phyloP scores from a whole-genome alignment of 2,113 vertebrate species.

The Datnioides undecimradiatus region DNA sequence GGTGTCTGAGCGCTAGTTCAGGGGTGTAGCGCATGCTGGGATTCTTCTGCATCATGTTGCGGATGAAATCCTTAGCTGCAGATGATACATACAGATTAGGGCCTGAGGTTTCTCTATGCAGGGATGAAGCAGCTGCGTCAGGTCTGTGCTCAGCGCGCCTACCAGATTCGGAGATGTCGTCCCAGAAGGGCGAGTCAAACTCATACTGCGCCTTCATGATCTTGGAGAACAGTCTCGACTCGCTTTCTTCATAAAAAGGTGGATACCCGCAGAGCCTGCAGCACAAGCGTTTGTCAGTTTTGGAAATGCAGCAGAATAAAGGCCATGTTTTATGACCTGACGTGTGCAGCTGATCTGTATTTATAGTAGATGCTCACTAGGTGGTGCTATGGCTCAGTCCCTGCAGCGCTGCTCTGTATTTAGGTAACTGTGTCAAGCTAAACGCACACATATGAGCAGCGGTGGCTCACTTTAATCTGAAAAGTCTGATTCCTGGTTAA shows the following conservation, averaged over 20 bases:
- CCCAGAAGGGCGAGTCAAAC: slow-evolving; percentile 98
- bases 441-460: neutral
- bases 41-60: slow-evolving; percentile 94
- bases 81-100: neutral
- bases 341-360: neutral
- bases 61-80: too few species aligned
- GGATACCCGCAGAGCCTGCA: slow-evolving; percentile 95
- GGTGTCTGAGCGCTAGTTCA: slow-evolving; percentile 92
- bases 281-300: neutral
- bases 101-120: neutral
- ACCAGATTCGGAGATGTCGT: slow-evolving; percentile 97
- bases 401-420: neutral
- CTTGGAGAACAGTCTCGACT: slow-evolving; percentile 95
- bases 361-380: slow-evolving; percentile 21
- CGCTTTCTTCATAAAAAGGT: slow-evolving; percentile 96
- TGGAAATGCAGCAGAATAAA: neutral
- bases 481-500: neutral
- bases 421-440: slow-evolving; percentile 8
- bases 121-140: neutral
- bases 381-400: slow-evolving; percentile 29
- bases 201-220: slow-evolving; percentile 97
- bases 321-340: neutral
- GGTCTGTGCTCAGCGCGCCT: slow-evolving; percentile 3
- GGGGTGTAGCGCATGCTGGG: slow-evolving; percentile 89
- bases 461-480: slow-evolving; percentile 29